phyloP scores from a whole-genome alignment of 2,113 vertebrate genomes.

The Stigmatopora nigra region DNA sequence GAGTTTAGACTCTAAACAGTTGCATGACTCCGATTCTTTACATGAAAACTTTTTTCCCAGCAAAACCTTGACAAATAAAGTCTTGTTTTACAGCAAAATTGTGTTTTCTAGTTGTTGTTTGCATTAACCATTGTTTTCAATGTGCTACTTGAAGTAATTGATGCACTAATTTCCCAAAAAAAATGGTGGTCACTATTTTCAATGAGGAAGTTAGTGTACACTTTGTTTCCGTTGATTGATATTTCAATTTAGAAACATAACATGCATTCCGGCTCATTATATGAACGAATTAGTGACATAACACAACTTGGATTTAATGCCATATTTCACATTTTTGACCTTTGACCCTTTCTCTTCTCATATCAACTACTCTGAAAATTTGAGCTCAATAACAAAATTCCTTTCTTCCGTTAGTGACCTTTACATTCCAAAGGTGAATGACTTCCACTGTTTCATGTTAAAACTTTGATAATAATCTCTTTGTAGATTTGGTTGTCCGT shows the following conservation, averaged over 20 bases:
- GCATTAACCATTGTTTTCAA: background rate
- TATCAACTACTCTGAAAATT: too few species aligned
- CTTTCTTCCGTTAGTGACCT: too few species aligned
- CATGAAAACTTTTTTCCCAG: slow-evolving; percentile 21
- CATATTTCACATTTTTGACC: too few species aligned
- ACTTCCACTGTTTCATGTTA: too few species aligned
- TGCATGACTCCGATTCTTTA: slow-evolving; percentile 45
- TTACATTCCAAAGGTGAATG: too few species aligned
- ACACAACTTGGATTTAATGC: too few species aligned
- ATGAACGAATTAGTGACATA: too few species aligned
- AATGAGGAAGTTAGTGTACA: background rate
- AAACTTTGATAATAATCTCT: too few species aligned
- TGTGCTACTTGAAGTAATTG: background rate
- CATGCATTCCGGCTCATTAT: background rate
- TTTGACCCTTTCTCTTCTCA: too few species aligned
- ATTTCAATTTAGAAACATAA: background rate
- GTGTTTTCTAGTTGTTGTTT: background rate
- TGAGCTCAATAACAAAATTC: too few species aligned
- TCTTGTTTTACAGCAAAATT: slow-evolving; percentile 44
- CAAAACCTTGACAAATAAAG: slow-evolving; percentile 49
- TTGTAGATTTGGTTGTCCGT: too few species aligned
- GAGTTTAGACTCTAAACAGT: slow-evolving; percentile 14
- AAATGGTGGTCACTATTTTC: background rate
- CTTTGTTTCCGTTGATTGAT: background rate
- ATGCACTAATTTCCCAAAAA: background rate